Conservation (phyloP, 2,888 invertebrate genomes). For the Pristionchus fissidentatus region DNA sequence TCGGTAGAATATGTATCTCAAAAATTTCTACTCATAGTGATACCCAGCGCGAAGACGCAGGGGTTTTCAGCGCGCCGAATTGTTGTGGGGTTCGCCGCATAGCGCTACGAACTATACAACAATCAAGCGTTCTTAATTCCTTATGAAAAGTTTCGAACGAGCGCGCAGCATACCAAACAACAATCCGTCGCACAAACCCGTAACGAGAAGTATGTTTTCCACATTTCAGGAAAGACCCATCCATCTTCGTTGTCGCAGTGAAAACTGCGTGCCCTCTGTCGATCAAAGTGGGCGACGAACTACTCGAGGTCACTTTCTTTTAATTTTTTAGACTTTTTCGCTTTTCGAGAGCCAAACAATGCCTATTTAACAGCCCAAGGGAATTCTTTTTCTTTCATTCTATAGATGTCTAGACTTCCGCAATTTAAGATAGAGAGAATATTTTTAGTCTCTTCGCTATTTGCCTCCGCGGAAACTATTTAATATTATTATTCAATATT, state of each 20-base stretch:
- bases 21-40: no score
- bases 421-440: background rate
- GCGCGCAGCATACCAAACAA: background rate
- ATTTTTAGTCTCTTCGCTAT: no score
- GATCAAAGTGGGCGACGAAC: slow-evolving; percentile 92
- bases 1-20: no score
- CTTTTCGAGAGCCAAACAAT: background rate
- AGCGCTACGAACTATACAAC: no score
- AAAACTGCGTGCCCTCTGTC: slow-evolving; percentile 87
- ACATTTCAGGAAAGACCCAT: slow-evolving; percentile 76
- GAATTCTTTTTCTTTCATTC: background rate
- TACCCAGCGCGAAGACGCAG: no score
- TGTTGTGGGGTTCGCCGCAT: no score
- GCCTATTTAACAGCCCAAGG: background rate
- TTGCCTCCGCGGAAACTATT: background rate
- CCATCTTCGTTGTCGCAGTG: slow-evolving; percentile 95
- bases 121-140: background rate
- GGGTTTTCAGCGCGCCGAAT: no score
- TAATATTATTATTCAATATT: slow-evolving; percentile 16
- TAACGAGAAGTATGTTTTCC: background rate
- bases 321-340: background rate
- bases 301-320: slow-evolving; percentile 85
- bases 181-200: background rate
- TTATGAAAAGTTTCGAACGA: background rate
- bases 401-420: background rate